Conservation (phyloP, 1,140 invertebrate genomes). For the Manduca sexta region DNA sequence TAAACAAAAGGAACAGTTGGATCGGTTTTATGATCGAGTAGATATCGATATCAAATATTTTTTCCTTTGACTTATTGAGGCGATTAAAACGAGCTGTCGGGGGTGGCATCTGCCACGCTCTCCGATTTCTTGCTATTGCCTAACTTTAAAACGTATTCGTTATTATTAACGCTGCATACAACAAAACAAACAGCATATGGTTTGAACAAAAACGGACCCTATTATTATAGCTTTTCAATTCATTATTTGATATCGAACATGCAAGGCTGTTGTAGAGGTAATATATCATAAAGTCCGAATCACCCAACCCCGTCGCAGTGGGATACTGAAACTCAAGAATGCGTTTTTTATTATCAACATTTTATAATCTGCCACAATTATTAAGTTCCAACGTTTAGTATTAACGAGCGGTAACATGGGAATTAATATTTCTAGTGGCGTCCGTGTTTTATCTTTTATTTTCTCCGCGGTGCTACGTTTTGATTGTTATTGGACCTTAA, state of each 20-base stretch:
- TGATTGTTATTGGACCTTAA: constrained; percentile 14
- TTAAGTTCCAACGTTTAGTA: constrained; percentile 51
- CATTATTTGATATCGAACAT: not conserved
- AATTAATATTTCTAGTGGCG: constrained; percentile 39
- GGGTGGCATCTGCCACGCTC: constrained; percentile 40
- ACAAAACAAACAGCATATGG: not conserved
- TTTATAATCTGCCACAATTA: constrained; percentile 48
- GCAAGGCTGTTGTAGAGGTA: constrained; percentile 9
- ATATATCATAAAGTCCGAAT: constrained; percentile 35
- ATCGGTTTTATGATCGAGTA: constrained; percentile 26
- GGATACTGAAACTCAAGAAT: constrained; percentile 44
- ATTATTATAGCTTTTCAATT: not conserved
- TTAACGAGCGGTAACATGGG: constrained; percentile 42
- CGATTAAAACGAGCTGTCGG: constrained; percentile 39
- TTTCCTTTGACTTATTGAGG: constrained; percentile 36
- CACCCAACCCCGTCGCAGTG: constrained; percentile 42
- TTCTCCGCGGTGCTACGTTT: not conserved
- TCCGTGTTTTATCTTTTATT: constrained; percentile 13
- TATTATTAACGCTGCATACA: constrained; percentile 18
- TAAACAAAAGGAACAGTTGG: not conserved
- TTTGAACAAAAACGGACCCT: not conserved
- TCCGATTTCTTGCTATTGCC: constrained; percentile 30
- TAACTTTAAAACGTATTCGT: constrained; percentile 18
- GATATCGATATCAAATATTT: constrained; percentile 29
- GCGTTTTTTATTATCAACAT: constrained; percentile 53